phyloP scores from a whole-genome alignment of 2,888 invertebrate genomes.

The Microchrysa polita region DNA sequence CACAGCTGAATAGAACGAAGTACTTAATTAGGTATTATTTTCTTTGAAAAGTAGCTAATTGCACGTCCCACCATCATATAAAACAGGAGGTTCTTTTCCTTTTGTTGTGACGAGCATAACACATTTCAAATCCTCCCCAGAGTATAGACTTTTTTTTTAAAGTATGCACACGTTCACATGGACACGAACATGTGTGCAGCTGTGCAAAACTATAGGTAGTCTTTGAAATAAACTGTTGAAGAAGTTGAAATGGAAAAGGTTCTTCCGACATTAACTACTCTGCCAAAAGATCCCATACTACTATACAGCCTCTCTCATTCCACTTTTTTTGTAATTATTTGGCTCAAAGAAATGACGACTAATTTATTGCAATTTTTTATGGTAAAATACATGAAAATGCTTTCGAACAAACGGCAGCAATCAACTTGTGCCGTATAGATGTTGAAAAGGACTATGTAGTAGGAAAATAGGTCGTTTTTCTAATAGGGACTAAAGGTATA shows the following conservation, averaged over 20 bases:
- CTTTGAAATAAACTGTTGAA: neutral
- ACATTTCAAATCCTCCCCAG: too few relatives aligned
- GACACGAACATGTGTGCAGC: too few relatives aligned
- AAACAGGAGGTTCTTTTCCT: too few relatives aligned
- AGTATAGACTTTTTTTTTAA: too few relatives aligned
- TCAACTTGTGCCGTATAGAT: constrained; percentile 23
- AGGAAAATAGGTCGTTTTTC: neutral
- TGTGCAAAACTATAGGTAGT: neutral
- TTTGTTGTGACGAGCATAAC: too few relatives aligned
- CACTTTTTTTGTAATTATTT: neutral
- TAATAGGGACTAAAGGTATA: constrained; percentile 7
- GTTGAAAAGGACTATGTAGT: neutral
- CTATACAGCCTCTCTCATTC: constrained; percentile 8
- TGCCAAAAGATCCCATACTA: constrained; percentile 6
- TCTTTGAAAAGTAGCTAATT: constrained; percentile 28
- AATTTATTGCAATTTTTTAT: constrained; percentile 41
- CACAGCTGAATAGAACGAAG: constrained; percentile 12
- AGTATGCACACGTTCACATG: too few relatives aligned
- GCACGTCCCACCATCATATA: neutral
- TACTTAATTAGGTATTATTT: constrained; percentile 37
- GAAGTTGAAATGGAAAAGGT: constrained; percentile 13
- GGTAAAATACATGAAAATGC: constrained; percentile 40
- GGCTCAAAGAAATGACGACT: constrained; percentile 38
- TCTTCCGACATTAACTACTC: constrained; percentile 1
- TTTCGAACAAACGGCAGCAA: constrained; percentile 23